Conservation (phyloP, 2,797 vertebrate genomes). For the Muraenolepis orangiensis region DNA sequence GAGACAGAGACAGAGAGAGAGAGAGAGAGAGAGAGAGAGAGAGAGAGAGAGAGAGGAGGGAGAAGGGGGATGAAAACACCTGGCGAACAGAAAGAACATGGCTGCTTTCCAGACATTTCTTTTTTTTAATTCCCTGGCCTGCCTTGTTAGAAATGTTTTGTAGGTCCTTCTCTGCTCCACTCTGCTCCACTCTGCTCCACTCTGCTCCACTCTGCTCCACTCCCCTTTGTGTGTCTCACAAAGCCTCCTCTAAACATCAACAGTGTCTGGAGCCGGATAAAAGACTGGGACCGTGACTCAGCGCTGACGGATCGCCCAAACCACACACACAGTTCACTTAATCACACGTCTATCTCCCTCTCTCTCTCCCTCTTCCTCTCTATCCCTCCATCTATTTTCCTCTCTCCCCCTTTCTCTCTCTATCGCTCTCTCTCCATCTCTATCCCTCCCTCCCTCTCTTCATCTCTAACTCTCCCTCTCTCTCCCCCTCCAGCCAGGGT, state of each 20-base stretch:
- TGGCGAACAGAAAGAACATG: constrained; percentile 60
- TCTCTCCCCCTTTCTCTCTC: constrained; percentile 31
- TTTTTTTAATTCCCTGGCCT: neutral
- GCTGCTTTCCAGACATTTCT: constrained; percentile 6
- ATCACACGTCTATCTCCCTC: constrained; percentile 26
- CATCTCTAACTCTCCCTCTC: constrained; percentile 26
- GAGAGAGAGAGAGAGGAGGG: constrained; percentile 10
- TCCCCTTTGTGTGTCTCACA: constrained; percentile 1
- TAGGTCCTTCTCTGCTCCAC: neutral
- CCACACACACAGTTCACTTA: constrained; percentile 41
- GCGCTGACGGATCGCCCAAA: constrained; percentile 47
- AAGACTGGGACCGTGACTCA: constrained; percentile 59
- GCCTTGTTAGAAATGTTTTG: neutral
- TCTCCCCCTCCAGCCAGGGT: neutral
- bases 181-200: neutral
- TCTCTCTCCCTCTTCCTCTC: constrained; percentile 30
- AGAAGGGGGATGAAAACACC: constrained; percentile 58
- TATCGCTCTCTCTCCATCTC: constrained; percentile 32
- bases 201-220: neutral
- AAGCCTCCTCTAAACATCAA: constrained; percentile 35
- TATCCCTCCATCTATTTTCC: constrained; percentile 14
- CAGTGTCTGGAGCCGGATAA: constrained; percentile 35
- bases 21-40: constrained; percentile 11
- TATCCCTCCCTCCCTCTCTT: constrained; percentile 36
- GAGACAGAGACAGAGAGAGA: constrained; percentile 20